These are phyloP conservation scores for Amblyjoppa fuscipennis DNA, from an alignment of 2,888 invertebrate species.

Conservation along the genomic window DNA sequence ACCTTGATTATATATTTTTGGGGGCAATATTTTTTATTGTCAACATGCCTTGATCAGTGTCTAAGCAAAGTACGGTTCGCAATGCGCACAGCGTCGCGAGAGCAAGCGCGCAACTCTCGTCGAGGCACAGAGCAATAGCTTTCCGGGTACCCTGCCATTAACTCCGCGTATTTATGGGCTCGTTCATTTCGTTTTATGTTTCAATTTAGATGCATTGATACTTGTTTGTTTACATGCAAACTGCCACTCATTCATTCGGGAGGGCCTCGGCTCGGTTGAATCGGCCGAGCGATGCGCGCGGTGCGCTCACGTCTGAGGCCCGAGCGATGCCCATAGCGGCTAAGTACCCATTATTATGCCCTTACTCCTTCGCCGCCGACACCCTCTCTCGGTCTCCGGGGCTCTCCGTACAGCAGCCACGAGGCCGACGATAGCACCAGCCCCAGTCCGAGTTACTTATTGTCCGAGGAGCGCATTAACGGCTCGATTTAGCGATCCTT, in stretches of 20 bases:
- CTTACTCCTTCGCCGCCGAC: slow-evolving; percentile 70
- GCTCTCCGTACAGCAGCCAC: slow-evolving; percentile 32
- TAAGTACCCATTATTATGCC: slow-evolving; percentile 81
- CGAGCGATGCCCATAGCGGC: slow-evolving; percentile 71
- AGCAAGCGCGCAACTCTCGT: slow-evolving; percentile 46
- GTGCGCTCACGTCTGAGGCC: slow-evolving; percentile 56
- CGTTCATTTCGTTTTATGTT: slow-evolving; percentile 84
- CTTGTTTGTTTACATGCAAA: slow-evolving; percentile 84
- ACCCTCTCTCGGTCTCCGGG: slow-evolving; percentile 45
- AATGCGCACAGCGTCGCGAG: slow-evolving; percentile 32
- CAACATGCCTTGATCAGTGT: not conserved
- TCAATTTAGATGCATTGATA: slow-evolving; percentile 85
- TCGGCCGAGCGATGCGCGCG: slow-evolving; percentile 24
- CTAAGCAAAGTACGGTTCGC: slow-evolving; percentile 42
- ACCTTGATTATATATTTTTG: not conserved
- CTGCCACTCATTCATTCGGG: slow-evolving; percentile 79
- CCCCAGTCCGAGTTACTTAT: slow-evolving; percentile 65
- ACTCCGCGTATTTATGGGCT: slow-evolving; percentile 83
- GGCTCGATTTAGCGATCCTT: slow-evolving; percentile 68
- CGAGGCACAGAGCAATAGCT: slow-evolving; percentile 82
- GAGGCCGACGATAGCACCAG: slow-evolving; percentile 49
- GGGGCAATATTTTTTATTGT: not conserved
- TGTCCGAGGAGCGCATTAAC: slow-evolving; percentile 67
- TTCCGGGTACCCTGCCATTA: slow-evolving; percentile 84
- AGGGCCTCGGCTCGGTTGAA: slow-evolving; percentile 61